These are phyloP conservation scores for Embiotoca jacksoni DNA, from an alignment of 2,113 vertebrate species.

Conservation along the genomic window DNA sequence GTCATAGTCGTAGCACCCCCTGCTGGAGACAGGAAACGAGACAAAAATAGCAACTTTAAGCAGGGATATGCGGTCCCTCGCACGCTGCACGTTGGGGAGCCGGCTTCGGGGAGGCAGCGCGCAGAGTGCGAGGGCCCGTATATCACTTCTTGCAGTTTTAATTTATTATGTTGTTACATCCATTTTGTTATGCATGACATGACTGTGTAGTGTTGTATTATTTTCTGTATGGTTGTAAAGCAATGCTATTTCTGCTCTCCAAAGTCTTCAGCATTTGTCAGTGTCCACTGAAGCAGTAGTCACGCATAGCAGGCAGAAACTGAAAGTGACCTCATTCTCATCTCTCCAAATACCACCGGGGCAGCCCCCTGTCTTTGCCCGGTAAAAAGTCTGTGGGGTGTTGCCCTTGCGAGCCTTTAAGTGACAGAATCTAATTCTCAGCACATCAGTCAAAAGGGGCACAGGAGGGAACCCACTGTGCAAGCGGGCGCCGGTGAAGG, in stretches of 20 bases:
- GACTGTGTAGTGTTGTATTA: not conserved
- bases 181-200: not conserved
- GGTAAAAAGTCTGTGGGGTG: constrained; percentile 46
- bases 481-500: constrained; percentile 13
- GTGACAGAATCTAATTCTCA: constrained; percentile 76
- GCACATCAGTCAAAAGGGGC: constrained; percentile 71
- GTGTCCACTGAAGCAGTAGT: constrained; percentile 28
- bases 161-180: not conserved
- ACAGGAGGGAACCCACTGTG: constrained; percentile 47
- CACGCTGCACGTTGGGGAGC: too few relatives aligned
- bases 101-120: too few relatives aligned
- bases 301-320: constrained; percentile 32
- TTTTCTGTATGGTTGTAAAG: not conserved
- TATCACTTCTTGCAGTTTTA: too few relatives aligned
- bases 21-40: too few relatives aligned
- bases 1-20: too few relatives aligned
- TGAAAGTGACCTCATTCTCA: constrained; percentile 67
- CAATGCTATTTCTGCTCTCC: not conserved
- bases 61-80: too few relatives aligned
- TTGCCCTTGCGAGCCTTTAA: constrained; percentile 53
- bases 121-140: too few relatives aligned
- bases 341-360: constrained; percentile 54
- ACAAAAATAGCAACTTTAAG: too few relatives aligned
- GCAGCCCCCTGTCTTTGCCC: constrained; percentile 25
- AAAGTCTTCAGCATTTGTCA: constrained; percentile 28